Conservation (phyloP, 1,140 invertebrate species). For the Microvelia longipes region DNA sequence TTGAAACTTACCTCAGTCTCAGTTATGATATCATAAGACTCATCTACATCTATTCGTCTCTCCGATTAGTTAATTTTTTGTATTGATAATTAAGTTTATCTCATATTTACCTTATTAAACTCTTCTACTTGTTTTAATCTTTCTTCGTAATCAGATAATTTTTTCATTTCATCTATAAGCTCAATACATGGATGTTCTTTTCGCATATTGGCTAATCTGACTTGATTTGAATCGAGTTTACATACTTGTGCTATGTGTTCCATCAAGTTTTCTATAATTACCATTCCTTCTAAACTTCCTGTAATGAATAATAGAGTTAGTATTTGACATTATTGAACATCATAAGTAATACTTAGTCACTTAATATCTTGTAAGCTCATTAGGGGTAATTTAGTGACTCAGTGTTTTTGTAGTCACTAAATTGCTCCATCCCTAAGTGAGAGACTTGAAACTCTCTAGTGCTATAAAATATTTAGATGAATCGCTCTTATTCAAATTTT, state of each 20-base stretch:
- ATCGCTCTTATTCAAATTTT: too few species aligned
- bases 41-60: not conserved
- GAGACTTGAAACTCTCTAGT: not conserved
- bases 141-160: constrained; percentile 41
- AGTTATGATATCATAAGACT: not conserved
- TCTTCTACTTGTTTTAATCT: constrained; percentile 37
- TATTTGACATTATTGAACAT: constrained; percentile 19
- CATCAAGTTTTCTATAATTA: constrained; percentile 59
- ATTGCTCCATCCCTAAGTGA: not conserved
- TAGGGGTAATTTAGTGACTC: not conserved
- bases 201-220: constrained; percentile 45
- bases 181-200: constrained; percentile 2
- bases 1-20: not conserved
- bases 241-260: constrained; percentile 57
- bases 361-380: not conserved
- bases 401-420: not conserved
- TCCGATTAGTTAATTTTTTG: not conserved
- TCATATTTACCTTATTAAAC: constrained; percentile 40
- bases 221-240: constrained; percentile 48
- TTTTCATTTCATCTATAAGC: constrained; percentile 42
- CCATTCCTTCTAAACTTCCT: constrained; percentile 47
- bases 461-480: not conserved
- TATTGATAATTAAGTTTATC: not conserved
- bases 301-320: too few species aligned
- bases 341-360: not conserved